Evolutionary conservation across 2,797 vertebrate species (phyloP).

Genomic region (Pangasius djambal): DNA sequence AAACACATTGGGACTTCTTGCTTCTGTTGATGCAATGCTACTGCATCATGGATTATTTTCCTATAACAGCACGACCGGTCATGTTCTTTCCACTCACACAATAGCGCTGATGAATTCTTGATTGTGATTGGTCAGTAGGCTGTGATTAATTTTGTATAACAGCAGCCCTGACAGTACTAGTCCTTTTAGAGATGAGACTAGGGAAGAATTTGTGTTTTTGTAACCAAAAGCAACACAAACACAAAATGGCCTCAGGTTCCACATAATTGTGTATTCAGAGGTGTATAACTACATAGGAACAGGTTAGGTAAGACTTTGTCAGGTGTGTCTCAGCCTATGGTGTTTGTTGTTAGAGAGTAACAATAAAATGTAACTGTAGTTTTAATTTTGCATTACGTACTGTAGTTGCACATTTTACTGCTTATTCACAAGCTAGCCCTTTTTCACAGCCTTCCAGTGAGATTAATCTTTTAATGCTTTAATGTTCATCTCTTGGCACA

Average conservation of each 20-base stretch:
- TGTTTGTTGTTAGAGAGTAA: neutral
- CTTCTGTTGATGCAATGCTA: neutral
- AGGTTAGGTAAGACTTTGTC: neutral
- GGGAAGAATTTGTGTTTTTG: neutral
- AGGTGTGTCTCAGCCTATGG: neutral
- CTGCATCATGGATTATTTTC: neutral
- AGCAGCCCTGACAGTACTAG: neutral
- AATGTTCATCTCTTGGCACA: neutral
- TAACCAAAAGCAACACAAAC: neutral
- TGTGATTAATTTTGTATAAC: neutral
- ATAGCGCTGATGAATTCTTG: neutral
- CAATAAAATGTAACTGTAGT: neutral
- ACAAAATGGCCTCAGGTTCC: neutral
- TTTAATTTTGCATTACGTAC: neutral
- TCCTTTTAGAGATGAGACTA: neutral
- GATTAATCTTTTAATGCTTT: neutral
- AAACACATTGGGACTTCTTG: neutral
- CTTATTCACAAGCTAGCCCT: too few species aligned
- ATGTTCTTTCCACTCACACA: neutral
- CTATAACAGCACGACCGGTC: neutral
- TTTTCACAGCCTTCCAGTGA: neutral
- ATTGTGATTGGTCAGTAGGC: neutral
- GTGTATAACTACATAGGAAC: neutral
- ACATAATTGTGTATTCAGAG: neutral
- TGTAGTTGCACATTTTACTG: neutral